Conservation (phyloP, 2,113 vertebrate species). For the Neodon shergylaensis region DNA sequence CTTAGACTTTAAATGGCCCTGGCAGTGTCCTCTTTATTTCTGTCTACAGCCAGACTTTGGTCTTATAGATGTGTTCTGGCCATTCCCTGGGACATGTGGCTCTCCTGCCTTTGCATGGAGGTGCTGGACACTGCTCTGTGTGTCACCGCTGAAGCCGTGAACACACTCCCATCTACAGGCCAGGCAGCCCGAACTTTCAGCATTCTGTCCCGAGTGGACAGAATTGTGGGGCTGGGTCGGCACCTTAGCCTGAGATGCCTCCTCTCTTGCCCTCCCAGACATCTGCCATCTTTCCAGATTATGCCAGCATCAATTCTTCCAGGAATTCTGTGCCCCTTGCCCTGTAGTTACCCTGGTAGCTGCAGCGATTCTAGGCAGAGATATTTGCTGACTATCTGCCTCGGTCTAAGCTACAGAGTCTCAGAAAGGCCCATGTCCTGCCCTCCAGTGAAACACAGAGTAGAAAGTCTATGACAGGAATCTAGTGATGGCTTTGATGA, state of each 20-base stretch:
- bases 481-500: neutral
- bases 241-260: neutral
- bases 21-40: too few relatives aligned
- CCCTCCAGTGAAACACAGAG: neutral
- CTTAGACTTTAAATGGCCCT: neutral
- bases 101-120: neutral
- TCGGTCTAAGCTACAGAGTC: neutral
- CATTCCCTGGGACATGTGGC: neutral
- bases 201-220: neutral
- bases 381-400: neutral
- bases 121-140: neutral
- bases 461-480: neutral
- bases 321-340: neutral
- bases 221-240: neutral
- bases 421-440: neutral
- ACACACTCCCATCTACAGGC: neutral
- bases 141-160: neutral
- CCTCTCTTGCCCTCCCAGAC: neutral
- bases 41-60: fast-evolving
- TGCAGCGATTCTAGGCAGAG: neutral
- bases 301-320: neutral
- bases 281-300: neutral
- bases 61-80: fast-evolving
- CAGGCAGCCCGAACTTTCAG: neutral
- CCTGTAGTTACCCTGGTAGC: neutral